A percentile compares a stretch with the other conserved stretches of the same genome.
Evolutionary conservation across 2,113 vertebrate species (phyloP).

Genomic region (Nanorana parkeri): DNA sequence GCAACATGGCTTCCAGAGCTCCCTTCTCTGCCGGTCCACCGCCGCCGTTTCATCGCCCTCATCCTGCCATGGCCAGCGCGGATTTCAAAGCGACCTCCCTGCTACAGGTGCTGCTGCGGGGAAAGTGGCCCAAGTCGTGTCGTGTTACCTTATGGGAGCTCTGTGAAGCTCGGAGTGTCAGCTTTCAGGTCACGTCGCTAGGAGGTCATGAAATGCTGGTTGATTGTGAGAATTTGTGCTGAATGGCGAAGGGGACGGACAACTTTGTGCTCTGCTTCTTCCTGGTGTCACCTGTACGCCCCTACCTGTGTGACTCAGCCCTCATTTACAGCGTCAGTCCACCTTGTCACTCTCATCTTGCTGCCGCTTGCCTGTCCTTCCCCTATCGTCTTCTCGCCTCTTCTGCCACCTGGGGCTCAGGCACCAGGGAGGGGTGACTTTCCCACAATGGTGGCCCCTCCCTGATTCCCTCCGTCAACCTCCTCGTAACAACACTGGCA

Average conservation of each 20-base stretch:
- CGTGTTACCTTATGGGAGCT: neutral
- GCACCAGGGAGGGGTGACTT: neutral
- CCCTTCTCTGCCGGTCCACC: neutral
- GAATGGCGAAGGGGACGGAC: too few species aligned
- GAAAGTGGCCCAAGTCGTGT: neutral
- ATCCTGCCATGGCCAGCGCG: slow-evolving; percentile 9
- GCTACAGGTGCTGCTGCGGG: neutral
- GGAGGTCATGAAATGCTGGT: too few species aligned
- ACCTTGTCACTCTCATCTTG: neutral
- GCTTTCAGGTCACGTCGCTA: neutral
- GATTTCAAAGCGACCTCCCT: slow-evolving; percentile 2
- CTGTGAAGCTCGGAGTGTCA: neutral
- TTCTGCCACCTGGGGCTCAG: neutral
- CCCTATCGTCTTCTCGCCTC: slow-evolving; percentile 15
- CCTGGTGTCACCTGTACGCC: slow-evolving; percentile 14
- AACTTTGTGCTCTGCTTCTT: neutral
- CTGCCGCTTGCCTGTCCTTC: neutral
- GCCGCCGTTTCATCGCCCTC: neutral
- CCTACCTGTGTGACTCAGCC: slow-evolving; percentile 41
- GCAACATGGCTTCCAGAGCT: neutral
- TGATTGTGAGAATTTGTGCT: too few species aligned
- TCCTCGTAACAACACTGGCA: slow-evolving; percentile 16
- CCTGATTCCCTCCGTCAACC: slow-evolving; percentile 29
- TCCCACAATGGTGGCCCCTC: neutral
- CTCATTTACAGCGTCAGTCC: neutral